These are phyloP conservation scores for Callyntrura sp. DNA, from an alignment of 2,888 invertebrate genomes.

Conservation along the genomic window DNA sequence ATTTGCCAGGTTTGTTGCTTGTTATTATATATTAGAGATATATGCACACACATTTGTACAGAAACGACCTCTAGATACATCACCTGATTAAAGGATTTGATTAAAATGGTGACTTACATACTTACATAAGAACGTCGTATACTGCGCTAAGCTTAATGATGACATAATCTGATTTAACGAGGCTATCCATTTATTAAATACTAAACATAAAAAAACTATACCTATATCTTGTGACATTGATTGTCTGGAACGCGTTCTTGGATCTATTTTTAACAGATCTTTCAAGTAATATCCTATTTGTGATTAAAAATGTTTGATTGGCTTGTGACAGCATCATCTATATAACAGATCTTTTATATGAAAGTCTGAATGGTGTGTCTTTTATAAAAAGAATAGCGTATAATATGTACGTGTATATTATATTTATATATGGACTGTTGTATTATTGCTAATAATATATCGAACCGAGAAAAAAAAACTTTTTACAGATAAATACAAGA, in stretches of 20 bases:
- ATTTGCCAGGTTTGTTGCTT: no score
- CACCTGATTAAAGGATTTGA: slow-evolving; percentile 25
- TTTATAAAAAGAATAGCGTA: neutral
- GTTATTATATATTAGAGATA: neutral
- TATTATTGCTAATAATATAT: neutral
- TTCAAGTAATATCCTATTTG: slow-evolving; percentile 28
- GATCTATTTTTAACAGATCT: slow-evolving; percentile 74
- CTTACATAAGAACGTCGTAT: no score
- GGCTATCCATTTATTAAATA: neutral
- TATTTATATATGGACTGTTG: no score
- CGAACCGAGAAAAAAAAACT: neutral
- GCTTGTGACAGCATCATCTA: slow-evolving; percentile 35
- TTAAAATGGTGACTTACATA: slow-evolving; percentile 15
- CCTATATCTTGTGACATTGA: slow-evolving; percentile 52
- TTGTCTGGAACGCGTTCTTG: slow-evolving; percentile 77
- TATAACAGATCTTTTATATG: slow-evolving; percentile 66
- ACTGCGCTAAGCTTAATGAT: neutral
- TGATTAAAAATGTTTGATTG: slow-evolving; percentile 74
- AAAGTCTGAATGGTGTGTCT: slow-evolving; percentile 54
- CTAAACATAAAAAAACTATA: slow-evolving; percentile 4
- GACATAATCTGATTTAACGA: slow-evolving; percentile 20
- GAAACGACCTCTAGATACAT: slow-evolving; percentile 10
- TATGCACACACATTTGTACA: neutral
- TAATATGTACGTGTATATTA: neutral
- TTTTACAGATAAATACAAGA: slow-evolving; percentile 76